These are phyloP conservation scores for Ciconia nigra DNA, from an alignment of 2,797 vertebrate genomes.

Conservation along the genomic window DNA sequence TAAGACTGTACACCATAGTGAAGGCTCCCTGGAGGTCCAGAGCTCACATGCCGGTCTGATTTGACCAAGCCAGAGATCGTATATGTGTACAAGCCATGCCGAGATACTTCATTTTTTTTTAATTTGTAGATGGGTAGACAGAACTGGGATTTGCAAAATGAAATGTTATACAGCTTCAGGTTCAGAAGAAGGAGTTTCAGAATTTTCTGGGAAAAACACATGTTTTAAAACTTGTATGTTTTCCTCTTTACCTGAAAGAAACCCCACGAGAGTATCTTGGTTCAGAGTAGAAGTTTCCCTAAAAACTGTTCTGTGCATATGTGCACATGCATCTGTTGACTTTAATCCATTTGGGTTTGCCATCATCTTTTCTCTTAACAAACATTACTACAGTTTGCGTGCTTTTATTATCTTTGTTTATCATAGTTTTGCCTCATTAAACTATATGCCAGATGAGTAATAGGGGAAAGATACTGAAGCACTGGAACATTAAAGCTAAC, in stretches of 20 bases:
- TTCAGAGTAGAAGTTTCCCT: background rate
- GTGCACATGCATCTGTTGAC: fast-evolving
- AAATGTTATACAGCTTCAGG: background rate
- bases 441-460: background rate
- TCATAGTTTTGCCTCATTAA: background rate
- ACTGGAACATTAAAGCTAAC: background rate
- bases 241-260: background rate
- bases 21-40: background rate
- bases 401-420: background rate
- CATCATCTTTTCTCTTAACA: background rate
- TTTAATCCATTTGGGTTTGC: background rate
- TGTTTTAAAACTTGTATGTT: background rate
- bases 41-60: background rate
- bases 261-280: background rate
- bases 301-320: background rate
- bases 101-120: background rate
- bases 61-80: background rate
- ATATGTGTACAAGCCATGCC: background rate
- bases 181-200: background rate
- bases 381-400: background rate
- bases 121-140: background rate
- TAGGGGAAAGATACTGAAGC: background rate
- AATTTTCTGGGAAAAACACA: background rate
- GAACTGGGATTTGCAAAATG: background rate
- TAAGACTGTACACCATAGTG: background rate